Base-by-base conservation (phyloP, 2,888 invertebrate species). In the Entomobrya multifasciata region DNA sequence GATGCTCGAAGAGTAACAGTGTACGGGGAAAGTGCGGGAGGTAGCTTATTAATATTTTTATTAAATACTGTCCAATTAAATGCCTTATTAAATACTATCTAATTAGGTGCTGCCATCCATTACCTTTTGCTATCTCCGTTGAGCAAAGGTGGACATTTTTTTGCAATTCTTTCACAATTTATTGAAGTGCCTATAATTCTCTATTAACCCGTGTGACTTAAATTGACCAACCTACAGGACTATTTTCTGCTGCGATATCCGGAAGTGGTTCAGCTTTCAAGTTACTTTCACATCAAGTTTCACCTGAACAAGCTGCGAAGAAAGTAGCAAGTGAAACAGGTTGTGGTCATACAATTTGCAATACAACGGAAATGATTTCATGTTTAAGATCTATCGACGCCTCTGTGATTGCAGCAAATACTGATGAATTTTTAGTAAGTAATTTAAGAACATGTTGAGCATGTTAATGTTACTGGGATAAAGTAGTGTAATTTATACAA, bases 221-320 rank as follows among this genome's bases (percentile, higher is more conserved):
- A n/a, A 8, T 52, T 52, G 52, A 52, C 10, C 20, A 17, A 57
- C 8, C 20, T 27, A 15, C 52, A 72, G 82, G 77, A 13, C 55
- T 84, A 0, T 77, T 77, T 36, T 84, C 77, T 20, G 84, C 77
- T 25, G 84, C 84, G 10, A 84, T 84, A 17, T 55, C 84, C 27
- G 67, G 77, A 55, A 84, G 84, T 55, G 84, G 84, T 17, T 57
- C 67, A 10, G 84, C 84, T 13, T 77, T 84, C 47, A 84, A 84
- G 57, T 15, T 84, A 10, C 5, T 47, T 15, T 77, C 77, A 0
- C 36, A 52, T 52, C 84, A 84, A 47, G 13, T 15, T 10, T n/a
- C 47, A 0, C 77, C 84, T 15, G 13, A 67, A 6, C 15, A 55
- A 41, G 27, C 55, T 6, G 77, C 77, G 2, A n/a, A 65, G 20